phyloP scores from a whole-genome alignment of 1,140 invertebrate species.

The Solenopsis invicta region DNA sequence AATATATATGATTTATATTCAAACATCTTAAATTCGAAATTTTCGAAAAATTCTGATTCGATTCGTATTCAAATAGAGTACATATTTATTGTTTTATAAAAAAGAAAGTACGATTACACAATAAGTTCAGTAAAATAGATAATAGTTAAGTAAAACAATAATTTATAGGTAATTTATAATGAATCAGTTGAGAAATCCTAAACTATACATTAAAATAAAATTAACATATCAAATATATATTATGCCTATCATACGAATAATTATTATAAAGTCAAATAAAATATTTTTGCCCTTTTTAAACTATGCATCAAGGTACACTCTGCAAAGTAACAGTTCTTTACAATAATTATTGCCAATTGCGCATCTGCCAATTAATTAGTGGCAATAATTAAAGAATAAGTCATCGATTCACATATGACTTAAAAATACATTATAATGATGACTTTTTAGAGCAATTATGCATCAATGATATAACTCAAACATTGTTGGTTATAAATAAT shows the following conservation, averaged over 20 bases:
- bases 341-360: constrained; percentile 24
- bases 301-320: constrained; percentile 8
- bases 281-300: constrained; percentile 20
- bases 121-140: neutral
- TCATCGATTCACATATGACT: constrained; percentile 31
- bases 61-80: too few species aligned
- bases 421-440: constrained; percentile 37
- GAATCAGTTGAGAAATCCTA: neutral
- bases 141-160: constrained; percentile 26
- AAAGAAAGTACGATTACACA: constrained; percentile 13
- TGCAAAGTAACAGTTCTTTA: neutral
- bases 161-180: constrained; percentile 18
- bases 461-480: constrained; percentile 35
- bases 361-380: constrained; percentile 8
- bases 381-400: constrained; percentile 50
- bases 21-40: too few species aligned
- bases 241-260: neutral
- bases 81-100: neutral
- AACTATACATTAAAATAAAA: constrained; percentile 25
- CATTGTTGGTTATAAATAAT: constrained; percentile 18
- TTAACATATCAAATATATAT: neutral
- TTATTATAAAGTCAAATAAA: neutral
- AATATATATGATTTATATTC: too few species aligned
- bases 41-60: too few species aligned
- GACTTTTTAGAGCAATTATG: constrained; percentile 32